Evolutionary conservation across 2,113 vertebrate genomes (phyloP), one percentile per base, ranked within the genome.

Genomic region (Pseudopodoces humilis): DNA sequence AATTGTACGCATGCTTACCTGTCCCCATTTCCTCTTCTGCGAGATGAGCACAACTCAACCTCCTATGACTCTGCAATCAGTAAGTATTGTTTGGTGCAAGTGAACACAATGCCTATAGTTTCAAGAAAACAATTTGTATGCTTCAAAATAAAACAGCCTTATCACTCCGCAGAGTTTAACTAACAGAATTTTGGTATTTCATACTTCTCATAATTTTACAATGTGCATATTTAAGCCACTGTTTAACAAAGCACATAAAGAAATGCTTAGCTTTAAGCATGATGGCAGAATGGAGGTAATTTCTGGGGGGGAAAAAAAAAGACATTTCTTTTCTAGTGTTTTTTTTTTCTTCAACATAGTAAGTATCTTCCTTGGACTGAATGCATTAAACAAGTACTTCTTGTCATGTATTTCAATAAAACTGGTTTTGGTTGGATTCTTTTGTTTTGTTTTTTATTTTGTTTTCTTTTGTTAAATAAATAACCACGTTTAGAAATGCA

Each of bases 1-100:
- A 97, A 97, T 3, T 99, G 99, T 78, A 98, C 96, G 13, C 99
- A 98, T 8, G 98, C 99, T 74, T 99, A 99, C 96, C 98, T 99
- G 86, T 99, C 98, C 9, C 99, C 99, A 5, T 99, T 99, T 96
- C 99, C 99, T 8, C 94, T 98, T 84, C 96, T 98, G 88, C 95
- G 97, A 92, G 98, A 98, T 85, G 97, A 97, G 33, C 97, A 99
- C 97, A 99, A 99, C 77, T 97, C 98, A 28, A 99, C 99, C 11
- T 97, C 98, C 77, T 98, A 99, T 7, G 97, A 99, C 35, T 98
- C 98, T 80, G 99, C 99, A 83, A 97, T 99, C 74, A 99, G 99
- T 99, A 98, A 98, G 99, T 98, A 94, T 25, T 83, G 60, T 76
- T 46, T 79, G 9, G 37, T 82, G 50, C 24, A 58, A 62, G 53